Evolutionary conservation across 2,113 vertebrate genomes (phyloP).

Genomic region (Delphinapterus leucas): DNA sequence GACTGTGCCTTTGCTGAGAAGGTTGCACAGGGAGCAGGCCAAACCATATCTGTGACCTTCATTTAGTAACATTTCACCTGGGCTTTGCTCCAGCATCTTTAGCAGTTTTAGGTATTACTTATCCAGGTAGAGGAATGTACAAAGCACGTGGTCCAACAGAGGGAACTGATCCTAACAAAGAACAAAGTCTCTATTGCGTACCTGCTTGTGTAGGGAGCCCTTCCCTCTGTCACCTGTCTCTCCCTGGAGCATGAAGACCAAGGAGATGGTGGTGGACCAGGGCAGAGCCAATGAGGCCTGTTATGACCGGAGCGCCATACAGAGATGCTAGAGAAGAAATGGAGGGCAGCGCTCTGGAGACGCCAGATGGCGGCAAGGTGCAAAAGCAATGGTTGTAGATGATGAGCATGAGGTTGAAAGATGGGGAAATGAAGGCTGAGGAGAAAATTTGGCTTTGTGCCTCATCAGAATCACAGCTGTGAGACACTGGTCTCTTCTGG

Average conservation of each 20-base stretch:
- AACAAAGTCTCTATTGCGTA: not conserved
- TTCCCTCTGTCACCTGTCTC: not conserved
- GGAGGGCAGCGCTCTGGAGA: not conserved
- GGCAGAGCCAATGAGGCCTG: not conserved
- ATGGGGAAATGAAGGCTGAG: not conserved
- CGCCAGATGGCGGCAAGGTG: not conserved
- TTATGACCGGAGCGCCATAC: not conserved
- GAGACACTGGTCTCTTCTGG: not conserved
- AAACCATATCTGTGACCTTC: not conserved
- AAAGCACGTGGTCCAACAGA: not conserved
- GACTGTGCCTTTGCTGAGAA: constrained; percentile 6
- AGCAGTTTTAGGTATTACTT: constrained; percentile 17
- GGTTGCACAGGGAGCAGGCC: not conserved
- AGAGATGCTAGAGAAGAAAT: not conserved
- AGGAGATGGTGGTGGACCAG: not conserved
- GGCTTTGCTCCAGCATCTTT: constrained; percentile 34
- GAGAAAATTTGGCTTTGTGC: not conserved
- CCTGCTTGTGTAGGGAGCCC: not conserved
- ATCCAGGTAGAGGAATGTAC: not conserved
- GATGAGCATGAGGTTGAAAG: not conserved
- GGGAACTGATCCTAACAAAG: not conserved
- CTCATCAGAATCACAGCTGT: not conserved
- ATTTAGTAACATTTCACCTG: not conserved
- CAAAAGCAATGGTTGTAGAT: not conserved
- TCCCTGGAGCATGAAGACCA: not conserved